These are phyloP conservation scores for Sebastes elongatus DNA, from an alignment of 2,797 vertebrate genomes.

Conservation along the genomic window DNA sequence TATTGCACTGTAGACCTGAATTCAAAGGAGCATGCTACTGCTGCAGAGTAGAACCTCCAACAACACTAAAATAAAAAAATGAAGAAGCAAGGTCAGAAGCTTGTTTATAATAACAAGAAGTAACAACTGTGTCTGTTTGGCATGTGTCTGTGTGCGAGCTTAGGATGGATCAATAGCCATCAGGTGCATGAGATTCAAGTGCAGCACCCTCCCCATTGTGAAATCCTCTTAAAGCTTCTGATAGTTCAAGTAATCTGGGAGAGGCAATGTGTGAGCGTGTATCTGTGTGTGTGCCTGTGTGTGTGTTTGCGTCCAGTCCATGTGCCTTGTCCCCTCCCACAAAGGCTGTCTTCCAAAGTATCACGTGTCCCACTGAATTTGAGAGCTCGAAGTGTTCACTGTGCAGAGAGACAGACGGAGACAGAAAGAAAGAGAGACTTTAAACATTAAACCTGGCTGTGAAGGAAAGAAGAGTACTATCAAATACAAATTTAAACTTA, in stretches of 20 bases:
- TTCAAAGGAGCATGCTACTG: neutral
- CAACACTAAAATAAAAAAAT: conserved; percentile 3
- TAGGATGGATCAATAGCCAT: conserved; percentile 71
- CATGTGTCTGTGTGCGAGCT: conserved; percentile 40
- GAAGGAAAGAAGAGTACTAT: neutral
- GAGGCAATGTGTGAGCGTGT: conserved; percentile 38
- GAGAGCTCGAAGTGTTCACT: conserved; percentile 21
- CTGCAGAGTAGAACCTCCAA: neutral
- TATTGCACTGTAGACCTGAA: neutral
- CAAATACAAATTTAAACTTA: neutral
- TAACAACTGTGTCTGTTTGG: conserved; percentile 15
- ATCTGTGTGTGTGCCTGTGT: conserved; percentile 13
- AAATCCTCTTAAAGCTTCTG: conserved; percentile 77
- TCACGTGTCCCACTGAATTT: conserved; percentile 46
- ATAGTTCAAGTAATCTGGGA: conserved; percentile 73
- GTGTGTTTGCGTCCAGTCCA: conserved; percentile 47
- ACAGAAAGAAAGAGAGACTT: neutral
- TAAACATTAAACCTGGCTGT: neutral
- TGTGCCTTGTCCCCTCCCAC: conserved; percentile 59
- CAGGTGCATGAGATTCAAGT: conserved; percentile 71
- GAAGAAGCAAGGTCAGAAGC: conserved; percentile 28
- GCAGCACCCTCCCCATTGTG: conserved; percentile 53
- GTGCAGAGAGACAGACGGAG: neutral
- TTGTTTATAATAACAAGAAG: conserved; percentile 34
- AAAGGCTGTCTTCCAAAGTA: conserved; percentile 35